Evolutionary conservation across 2,113 vertebrate species (phyloP).

Genomic region (Ifrita kowaldi): DNA sequence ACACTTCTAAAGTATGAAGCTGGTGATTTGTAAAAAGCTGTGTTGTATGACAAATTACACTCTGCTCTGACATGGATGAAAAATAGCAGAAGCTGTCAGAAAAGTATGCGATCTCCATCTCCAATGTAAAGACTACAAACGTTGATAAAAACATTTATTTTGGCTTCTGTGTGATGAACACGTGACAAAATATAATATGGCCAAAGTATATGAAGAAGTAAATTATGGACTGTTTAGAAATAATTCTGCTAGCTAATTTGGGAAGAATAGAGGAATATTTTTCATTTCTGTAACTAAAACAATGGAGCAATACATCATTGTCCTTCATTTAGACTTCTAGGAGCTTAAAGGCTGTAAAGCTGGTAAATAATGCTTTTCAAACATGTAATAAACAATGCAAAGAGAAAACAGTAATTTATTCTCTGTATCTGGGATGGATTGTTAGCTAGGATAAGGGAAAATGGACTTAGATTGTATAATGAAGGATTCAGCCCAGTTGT

Average conservation of each 20-base stretch:
- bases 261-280: neutral
- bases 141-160: conserved; percentile 26
- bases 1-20: neutral
- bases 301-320: neutral
- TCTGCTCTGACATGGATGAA: neutral
- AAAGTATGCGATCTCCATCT: neutral
- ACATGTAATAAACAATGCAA: neutral
- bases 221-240: neutral
- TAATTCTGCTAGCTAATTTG: neutral
- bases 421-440: neutral
- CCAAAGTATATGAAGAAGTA: neutral
- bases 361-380: neutral
- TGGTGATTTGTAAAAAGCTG: neutral
- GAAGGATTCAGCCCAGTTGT: neutral
- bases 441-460: neutral
- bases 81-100: neutral
- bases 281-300: neutral
- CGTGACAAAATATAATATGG: neutral
- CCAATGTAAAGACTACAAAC: neutral
- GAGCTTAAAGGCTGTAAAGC: neutral
- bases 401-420: neutral
- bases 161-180: neutral
- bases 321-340: neutral
- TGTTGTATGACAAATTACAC: neutral
- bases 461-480: neutral